A percentile compares a stretch with the other conserved stretches of the same genome.
Conservation (phyloP, 2,797 vertebrate genomes). For the Selene dorsalis region DNA sequence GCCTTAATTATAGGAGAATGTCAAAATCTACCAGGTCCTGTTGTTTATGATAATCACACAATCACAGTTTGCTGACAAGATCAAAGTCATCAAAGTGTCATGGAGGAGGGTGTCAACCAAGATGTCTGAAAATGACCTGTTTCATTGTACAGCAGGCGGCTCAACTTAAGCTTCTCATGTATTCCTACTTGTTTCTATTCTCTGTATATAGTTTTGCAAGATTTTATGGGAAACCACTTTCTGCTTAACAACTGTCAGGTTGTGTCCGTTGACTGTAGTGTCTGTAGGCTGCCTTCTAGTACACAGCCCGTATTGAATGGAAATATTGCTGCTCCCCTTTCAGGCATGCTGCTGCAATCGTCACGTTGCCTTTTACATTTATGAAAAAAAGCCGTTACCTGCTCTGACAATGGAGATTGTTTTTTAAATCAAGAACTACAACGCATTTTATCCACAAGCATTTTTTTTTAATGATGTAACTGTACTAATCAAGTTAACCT, state of each 20-base stretch:
- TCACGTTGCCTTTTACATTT: slow-evolving; percentile 53
- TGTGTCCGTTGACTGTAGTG: slow-evolving; percentile 42
- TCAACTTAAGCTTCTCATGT: slow-evolving; percentile 31
- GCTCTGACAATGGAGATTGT: slow-evolving; percentile 36
- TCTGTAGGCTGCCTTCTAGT: slow-evolving; percentile 41
- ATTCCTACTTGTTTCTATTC: slow-evolving; percentile 36
- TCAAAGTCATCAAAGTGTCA: slow-evolving; percentile 25
- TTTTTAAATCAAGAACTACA: slow-evolving; percentile 24
- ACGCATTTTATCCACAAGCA: slow-evolving; percentile 17
- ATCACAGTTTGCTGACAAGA: slow-evolving; percentile 6
- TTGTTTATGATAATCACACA: background rate
- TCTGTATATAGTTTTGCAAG: slow-evolving; percentile 60
- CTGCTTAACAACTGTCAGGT: slow-evolving; percentile 43
- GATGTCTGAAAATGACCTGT: slow-evolving; percentile 23
- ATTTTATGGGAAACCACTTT: slow-evolving; percentile 30
- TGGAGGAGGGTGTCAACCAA: slow-evolving; percentile 61
- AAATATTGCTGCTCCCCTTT: slow-evolving; percentile 73
- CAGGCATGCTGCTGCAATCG: slow-evolving; percentile 69
- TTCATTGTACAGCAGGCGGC: slow-evolving; percentile 44
- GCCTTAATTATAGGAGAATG: background rate
- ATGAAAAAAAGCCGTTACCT: slow-evolving; percentile 65
- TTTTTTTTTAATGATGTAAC: slow-evolving; percentile 25
- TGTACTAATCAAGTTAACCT: slow-evolving; percentile 58
- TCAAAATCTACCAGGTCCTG: background rate
- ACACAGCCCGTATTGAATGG: slow-evolving; percentile 45